phyloP scores from a whole-genome alignment of 2,888 invertebrate species.

The Ariolimax columbianus region DNA sequence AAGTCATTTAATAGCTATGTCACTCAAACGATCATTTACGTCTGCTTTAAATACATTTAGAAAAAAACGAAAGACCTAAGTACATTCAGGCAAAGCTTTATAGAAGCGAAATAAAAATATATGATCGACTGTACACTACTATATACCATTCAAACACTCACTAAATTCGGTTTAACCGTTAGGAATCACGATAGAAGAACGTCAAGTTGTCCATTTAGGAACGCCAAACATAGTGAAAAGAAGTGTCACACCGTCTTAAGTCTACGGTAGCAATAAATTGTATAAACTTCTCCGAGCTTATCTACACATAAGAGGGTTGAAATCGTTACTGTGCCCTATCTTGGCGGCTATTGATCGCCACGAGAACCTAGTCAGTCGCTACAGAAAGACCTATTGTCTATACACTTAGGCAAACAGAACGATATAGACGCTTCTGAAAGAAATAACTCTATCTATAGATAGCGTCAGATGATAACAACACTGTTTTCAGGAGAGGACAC shows the following conservation, averaged over 20 bases:
- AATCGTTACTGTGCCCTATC: background rate
- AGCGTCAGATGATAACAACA: background rate
- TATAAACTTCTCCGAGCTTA: background rate
- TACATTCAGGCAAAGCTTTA: too few relatives aligned
- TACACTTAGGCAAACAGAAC: background rate
- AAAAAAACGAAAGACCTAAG: too few relatives aligned
- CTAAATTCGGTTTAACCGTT: too few relatives aligned
- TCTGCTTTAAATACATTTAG: too few relatives aligned
- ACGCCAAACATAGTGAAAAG: background rate
- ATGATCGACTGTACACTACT: too few relatives aligned
- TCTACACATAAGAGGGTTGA: background rate
- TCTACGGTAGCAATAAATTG: background rate
- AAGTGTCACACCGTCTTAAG: background rate
- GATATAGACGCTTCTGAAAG: background rate
- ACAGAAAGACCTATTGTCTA: background rate
- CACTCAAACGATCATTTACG: too few relatives aligned
- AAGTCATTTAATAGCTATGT: too few relatives aligned
- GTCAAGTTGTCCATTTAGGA: background rate
- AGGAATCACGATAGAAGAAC: too few relatives aligned
- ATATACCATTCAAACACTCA: too few relatives aligned
- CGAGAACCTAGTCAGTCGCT: background rate
- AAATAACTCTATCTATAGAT: background rate
- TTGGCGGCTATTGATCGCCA: background rate
- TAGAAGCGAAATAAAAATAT: too few relatives aligned
- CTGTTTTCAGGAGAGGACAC: background rate